phyloP scores from a whole-genome alignment of 2,113 vertebrate species.

The Mixornis gularis region DNA sequence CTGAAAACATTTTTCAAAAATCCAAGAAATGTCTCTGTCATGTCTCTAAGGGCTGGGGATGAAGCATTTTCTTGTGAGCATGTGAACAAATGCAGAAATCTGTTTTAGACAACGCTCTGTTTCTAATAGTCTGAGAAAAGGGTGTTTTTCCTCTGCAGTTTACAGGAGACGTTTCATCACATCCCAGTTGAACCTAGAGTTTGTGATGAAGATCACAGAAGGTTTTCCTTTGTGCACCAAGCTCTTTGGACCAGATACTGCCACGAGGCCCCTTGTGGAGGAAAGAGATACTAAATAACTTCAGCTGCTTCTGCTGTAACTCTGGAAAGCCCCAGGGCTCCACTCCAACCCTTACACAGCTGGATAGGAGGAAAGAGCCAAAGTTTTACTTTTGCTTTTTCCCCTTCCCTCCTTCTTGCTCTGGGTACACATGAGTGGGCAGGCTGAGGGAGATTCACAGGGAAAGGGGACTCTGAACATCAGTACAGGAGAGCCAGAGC shows the following conservation, averaged over 20 bases:
- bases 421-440: rapidly evolving
- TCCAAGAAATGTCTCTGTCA: neutral
- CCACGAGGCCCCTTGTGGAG: neutral
- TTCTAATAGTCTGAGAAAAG: neutral
- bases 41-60: neutral
- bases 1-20: neutral
- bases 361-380: neutral
- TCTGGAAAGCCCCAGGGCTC: neutral
- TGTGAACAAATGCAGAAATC: neutral
- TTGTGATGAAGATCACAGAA: neutral
- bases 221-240: neutral
- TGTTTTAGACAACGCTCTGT: neutral
- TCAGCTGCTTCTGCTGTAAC: neutral
- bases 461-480: neutral
- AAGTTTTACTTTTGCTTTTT: neutral
- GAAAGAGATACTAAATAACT: neutral
- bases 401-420: neutral
- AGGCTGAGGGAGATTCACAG: neutral
- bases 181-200: neutral
- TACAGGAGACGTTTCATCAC: neutral
- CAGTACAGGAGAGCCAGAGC: neutral
- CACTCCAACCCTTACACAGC: neutral
- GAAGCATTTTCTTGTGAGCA: neutral
- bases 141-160: neutral
- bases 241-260: neutral